Percentiles rank a stretch among this genome's conserved stretches.
These are phyloP conservation scores for Varanus salvator DNA, from an alignment of 2,113 vertebrate genomes.

Conservation along the genomic window DNA sequence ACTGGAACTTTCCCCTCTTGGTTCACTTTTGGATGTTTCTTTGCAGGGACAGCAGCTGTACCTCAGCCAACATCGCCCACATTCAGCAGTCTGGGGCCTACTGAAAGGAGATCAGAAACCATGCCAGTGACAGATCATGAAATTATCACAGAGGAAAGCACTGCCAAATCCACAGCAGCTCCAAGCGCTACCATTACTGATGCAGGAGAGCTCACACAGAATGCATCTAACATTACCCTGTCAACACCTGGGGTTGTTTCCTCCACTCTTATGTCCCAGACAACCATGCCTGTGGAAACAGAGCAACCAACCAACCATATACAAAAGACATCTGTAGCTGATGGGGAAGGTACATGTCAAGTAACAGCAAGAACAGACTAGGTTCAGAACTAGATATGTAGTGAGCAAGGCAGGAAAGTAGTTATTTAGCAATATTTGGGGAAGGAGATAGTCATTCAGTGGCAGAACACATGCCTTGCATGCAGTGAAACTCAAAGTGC, in stretches of 20 bases:
- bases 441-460: not conserved
- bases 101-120: slow-evolving; percentile 38
- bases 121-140: not conserved
- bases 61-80: slow-evolving; percentile 27
- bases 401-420: not conserved
- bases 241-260: slow-evolving; percentile 16
- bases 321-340: slow-evolving; percentile 52
- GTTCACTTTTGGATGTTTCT: slow-evolving; percentile 19
- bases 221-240: accelerated
- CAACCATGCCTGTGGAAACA: not conserved
- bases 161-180: slow-evolving; percentile 5
- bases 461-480: not conserved
- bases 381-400: not conserved
- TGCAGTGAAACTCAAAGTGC: not conserved
- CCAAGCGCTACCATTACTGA: not conserved
- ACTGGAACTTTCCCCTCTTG: not conserved
- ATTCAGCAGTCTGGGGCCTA: not conserved
- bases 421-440: not conserved
- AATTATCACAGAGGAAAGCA: slow-evolving; percentile 34
- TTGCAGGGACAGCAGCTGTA: slow-evolving; percentile 53
- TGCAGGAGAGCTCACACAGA: not conserved
- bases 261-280: slow-evolving; percentile 14
- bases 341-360: slow-evolving; percentile 64
- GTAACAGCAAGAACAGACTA: not conserved
- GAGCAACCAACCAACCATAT: slow-evolving; percentile 24